Conservation (phyloP, 1,140 invertebrate species). For the Tetraneura akinire region DNA sequence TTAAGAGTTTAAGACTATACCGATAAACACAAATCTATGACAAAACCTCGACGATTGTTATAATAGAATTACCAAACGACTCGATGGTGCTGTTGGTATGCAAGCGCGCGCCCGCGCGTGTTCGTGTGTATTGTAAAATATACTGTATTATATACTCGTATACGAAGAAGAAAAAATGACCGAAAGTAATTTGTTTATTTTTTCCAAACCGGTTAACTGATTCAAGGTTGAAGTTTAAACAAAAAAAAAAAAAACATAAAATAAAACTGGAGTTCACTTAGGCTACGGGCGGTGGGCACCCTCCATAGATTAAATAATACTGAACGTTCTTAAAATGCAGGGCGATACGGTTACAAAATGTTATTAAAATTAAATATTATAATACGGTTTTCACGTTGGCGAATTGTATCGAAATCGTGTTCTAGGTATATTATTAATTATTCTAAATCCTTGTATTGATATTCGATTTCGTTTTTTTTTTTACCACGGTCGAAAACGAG, state of each 20-base stretch:
- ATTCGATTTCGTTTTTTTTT: no score
- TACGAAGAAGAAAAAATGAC: conserved; percentile 1
- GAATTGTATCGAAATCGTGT: no score
- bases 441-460: no score
- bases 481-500: no score
- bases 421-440: no score
- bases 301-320: neutral
- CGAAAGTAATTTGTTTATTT: conserved; percentile 37
- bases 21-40: neutral
- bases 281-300: neutral
- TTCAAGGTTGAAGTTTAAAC: conserved; percentile 24
- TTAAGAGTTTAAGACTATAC: neutral
- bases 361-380: no score
- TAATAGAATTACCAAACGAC: neutral
- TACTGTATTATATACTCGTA: neutral
- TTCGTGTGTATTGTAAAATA: conserved; percentile 22
- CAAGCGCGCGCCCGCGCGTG: no score
- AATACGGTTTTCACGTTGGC: no score
- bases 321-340: no score
- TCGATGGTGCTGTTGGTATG: neutral
- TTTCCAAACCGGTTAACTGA: conserved; percentile 4
- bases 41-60: conserved; percentile 20
- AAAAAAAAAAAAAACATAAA: neutral
- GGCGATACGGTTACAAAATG: no score
- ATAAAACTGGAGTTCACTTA: neutral